Percentiles rank a stretch among this genome's conserved stretches.
Evolutionary conservation across 2,113 vertebrate genomes (phyloP).

Genomic region (Sardina pilchardus): DNA sequence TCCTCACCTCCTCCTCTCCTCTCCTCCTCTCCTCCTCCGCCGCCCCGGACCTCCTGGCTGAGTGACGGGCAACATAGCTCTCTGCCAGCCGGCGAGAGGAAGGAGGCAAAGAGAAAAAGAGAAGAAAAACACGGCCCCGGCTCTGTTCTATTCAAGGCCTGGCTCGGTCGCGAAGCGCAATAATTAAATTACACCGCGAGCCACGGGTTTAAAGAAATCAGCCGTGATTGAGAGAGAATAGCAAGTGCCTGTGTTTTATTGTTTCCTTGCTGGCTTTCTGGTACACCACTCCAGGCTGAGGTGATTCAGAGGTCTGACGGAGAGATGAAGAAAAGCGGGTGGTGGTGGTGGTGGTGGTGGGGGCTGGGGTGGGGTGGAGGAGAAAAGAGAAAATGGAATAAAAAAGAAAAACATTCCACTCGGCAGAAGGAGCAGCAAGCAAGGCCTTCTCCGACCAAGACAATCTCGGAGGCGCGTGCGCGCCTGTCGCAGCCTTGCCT

Average conservation of each 20-base stretch:
- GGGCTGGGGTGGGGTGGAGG: not conserved
- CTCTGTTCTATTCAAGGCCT: constrained; percentile 38
- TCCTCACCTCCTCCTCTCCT: too few relatives aligned
- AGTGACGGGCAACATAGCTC: not conserved
- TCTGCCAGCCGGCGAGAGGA: not conserved
- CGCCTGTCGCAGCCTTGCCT: not conserved
- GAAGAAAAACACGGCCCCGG: not conserved
- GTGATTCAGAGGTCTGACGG: constrained; percentile 2
- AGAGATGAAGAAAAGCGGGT: not conserved
- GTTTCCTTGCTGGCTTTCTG: not conserved
- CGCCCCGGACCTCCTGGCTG: not conserved
- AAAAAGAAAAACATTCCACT: not conserved
- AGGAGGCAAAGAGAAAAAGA: not conserved
- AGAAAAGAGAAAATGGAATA: not conserved
- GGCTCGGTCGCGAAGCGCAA: constrained; percentile 42
- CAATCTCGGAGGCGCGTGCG: not conserved
- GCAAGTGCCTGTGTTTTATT: not conserved
- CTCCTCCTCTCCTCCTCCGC: not conserved
- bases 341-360: too few relatives aligned
- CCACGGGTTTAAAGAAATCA: constrained; percentile 70
- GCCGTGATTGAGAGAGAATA: constrained; percentile 73
- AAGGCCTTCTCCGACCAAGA: not conserved
- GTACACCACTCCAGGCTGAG: not conserved
- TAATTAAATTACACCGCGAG: constrained; percentile 58
- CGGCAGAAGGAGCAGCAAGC: not conserved